Evolutionary conservation across 2,888 invertebrate species (phyloP).

Genomic region (Girardia tigrina): DNA sequence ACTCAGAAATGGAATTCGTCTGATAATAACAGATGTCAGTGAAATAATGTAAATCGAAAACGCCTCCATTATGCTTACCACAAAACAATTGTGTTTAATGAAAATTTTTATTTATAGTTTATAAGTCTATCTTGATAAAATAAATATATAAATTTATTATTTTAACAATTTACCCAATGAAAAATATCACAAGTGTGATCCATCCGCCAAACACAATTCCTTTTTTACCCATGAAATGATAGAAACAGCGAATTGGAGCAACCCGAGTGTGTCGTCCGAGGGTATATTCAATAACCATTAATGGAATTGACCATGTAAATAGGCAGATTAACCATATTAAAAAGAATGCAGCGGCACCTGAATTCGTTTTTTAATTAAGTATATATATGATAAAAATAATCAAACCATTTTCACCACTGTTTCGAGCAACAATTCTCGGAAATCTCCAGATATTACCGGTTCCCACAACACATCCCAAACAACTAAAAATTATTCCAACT

Average conservation of each 20-base stretch:
- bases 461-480: slow-evolving; percentile 45
- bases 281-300: slow-evolving; percentile 44
- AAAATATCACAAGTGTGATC: slow-evolving; percentile 43
- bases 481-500: slow-evolving; percentile 39
- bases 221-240: slow-evolving; percentile 40
- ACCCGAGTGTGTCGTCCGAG: slow-evolving; percentile 43
- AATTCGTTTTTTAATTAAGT: too few relatives aligned
- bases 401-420: slow-evolving; percentile 43
- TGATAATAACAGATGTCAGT: too few relatives aligned
- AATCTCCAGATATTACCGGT: slow-evolving; percentile 48
- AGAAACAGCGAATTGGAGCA: slow-evolving; percentile 42
- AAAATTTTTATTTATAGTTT: too few relatives aligned
- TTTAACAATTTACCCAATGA: slow-evolving; percentile 44
- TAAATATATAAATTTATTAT: too few relatives aligned
- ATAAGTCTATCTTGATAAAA: too few relatives aligned
- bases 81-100: too few relatives aligned
- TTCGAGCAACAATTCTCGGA: slow-evolving; percentile 44
- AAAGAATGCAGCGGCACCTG: slow-evolving; percentile 40
- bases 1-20: too few relatives aligned
- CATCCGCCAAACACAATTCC: slow-evolving; percentile 45
- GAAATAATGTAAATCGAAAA: too few relatives aligned
- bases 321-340: slow-evolving; percentile 44
- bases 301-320: slow-evolving; percentile 44
- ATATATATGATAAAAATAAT: too few relatives aligned
- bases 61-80: too few relatives aligned